Evolutionary conservation across 2,113 vertebrate genomes (phyloP).

Genomic region (Ascaphus truei): DNA sequence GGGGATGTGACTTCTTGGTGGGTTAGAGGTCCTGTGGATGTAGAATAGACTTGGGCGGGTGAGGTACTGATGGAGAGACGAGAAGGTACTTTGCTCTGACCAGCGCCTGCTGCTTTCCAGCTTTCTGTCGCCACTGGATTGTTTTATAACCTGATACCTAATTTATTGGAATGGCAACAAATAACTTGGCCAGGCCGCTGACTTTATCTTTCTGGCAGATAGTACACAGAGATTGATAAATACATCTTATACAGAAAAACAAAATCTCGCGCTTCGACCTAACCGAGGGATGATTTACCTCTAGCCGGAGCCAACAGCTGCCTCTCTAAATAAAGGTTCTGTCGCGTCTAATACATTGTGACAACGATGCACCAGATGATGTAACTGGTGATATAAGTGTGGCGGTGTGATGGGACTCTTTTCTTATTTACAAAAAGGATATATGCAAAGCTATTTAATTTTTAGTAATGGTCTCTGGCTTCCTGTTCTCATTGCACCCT

Average conservation of each 20-base stretch:
- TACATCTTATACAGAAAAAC: constrained; percentile 31
- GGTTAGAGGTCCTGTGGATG: too few relatives aligned
- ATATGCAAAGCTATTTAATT: neutral
- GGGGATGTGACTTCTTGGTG: too few relatives aligned
- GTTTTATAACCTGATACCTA: constrained; percentile 46
- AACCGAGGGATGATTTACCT: neutral
- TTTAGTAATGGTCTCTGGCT: too few relatives aligned
- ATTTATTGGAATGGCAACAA: constrained; percentile 54
- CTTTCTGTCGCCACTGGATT: constrained; percentile 56
- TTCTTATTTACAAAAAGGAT: neutral
- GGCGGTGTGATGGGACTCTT: neutral
- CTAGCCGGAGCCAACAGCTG: neutral
- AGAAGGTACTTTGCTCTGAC: constrained; percentile 41
- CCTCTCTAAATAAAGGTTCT: neutral
- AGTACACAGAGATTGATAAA: constrained; percentile 40
- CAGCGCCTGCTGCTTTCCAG: constrained; percentile 45
- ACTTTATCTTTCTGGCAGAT: constrained; percentile 22
- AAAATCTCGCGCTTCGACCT: neutral
- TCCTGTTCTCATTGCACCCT: too few relatives aligned
- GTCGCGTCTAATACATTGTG: neutral
- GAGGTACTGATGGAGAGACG: too few relatives aligned
- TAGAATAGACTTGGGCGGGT: too few relatives aligned
- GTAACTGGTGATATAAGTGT: neutral
- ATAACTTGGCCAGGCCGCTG: constrained; percentile 46
- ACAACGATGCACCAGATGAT: neutral